These are phyloP conservation scores for Limnephilus auricula DNA, from an alignment of 2,888 invertebrate species.

Conservation along the genomic window DNA sequence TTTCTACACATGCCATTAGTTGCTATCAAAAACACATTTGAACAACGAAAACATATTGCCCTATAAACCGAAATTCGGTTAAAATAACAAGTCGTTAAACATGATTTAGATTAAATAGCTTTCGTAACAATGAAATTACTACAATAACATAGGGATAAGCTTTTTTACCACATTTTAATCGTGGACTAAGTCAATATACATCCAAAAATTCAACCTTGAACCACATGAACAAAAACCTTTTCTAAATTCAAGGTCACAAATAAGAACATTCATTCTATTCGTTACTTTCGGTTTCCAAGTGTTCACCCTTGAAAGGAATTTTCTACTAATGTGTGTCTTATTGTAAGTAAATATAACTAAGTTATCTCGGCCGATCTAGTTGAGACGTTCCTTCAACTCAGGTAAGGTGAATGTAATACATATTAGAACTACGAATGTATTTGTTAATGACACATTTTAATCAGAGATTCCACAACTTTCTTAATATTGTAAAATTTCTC, in stretches of 20 bases:
- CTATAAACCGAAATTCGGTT: neutral
- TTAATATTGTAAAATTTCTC: neutral
- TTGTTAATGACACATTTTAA: neutral
- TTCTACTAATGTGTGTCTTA: neutral
- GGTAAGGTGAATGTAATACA: neutral
- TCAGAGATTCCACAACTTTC: neutral
- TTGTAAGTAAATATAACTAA: neutral
- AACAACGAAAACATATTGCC: neutral
- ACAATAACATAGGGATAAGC: neutral
- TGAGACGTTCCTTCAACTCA: neutral
- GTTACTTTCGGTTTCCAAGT: neutral
- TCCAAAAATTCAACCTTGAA: neutral
- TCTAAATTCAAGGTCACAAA: neutral
- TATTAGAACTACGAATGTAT: neutral
- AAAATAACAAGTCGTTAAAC: neutral
- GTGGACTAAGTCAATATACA: neutral
- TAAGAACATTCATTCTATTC: neutral
- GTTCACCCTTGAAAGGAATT: neutral
- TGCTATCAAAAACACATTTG: neutral
- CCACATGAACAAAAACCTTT: neutral
- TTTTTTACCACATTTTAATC: neutral
- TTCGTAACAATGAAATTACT: neutral
- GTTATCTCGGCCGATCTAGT: neutral
- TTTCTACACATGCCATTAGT: neutral
- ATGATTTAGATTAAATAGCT: neutral